A percentile compares a stretch with the other conserved stretches of the same genome.
phyloP scores from a whole-genome alignment of 2,113 vertebrate genomes.

The Aegithalos caudatus region DNA sequence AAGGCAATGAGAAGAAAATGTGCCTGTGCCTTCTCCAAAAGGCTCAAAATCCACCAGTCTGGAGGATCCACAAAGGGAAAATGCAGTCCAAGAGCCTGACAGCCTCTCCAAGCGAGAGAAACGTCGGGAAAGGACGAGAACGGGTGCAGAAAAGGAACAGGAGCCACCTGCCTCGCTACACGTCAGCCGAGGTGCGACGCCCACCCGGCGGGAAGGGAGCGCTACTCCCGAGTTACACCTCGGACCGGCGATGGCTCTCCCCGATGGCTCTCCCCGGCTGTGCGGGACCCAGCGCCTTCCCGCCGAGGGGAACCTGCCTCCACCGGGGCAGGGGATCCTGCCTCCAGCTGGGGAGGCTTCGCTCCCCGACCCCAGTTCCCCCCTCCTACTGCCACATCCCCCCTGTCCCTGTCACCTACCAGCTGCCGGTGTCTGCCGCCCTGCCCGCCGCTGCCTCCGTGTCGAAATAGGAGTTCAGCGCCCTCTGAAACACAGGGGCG shows the following conservation, averaged over 20 bases:
- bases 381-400: rapidly evolving
- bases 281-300: neutral
- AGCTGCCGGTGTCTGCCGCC: neutral
- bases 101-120: neutral
- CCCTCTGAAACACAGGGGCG: conserved; percentile 67
- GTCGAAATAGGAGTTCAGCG: conserved; percentile 53
- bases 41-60: neutral
- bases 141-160: rapidly evolving
- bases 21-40: neutral
- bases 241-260: rapidly evolving
- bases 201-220: neutral
- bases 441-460: neutral
- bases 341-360: too few species aligned
- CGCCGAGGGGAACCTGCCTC: too few species aligned
- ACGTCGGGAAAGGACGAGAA: rapidly evolving
- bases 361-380: neutral
- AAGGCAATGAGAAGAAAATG: rapidly evolving
- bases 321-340: too few species aligned
- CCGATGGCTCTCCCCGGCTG: rapidly evolving
- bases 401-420: conserved; percentile 20
- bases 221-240: rapidly evolving
- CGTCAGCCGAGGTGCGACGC: rapidly evolving
- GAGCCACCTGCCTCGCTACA: rapidly evolving
- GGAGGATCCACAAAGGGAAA: neutral
- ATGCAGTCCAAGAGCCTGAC: rapidly evolving